Evolutionary conservation across 2,888 invertebrate genomes (phyloP).

Genomic region (Scelioninae gen. 1): DNA sequence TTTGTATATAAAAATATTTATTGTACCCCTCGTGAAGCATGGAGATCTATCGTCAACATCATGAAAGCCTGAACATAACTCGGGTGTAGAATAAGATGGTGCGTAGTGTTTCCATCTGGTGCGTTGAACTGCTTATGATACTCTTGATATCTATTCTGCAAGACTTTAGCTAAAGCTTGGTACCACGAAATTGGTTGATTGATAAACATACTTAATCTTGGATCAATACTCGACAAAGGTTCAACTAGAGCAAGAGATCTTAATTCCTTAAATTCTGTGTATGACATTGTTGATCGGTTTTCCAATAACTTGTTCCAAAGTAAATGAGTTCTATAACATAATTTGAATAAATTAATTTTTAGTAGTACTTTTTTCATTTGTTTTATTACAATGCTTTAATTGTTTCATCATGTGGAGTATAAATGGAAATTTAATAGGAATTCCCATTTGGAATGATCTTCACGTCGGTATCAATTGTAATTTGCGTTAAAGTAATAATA

Average conservation of each 20-base stretch:
- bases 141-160: slow-evolving; percentile 87
- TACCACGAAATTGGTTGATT: slow-evolving; percentile 88
- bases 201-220: slow-evolving; percentile 86
- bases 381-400: too few species aligned
- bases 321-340: slow-evolving; percentile 86
- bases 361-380: too few species aligned
- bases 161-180: slow-evolving; percentile 87
- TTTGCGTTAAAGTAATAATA: slow-evolving; percentile 37
- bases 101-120: slow-evolving; percentile 86
- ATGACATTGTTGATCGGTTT: slow-evolving; percentile 85
- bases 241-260: slow-evolving; percentile 86
- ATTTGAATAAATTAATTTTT: too few species aligned
- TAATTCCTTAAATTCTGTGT: slow-evolving; percentile 88
- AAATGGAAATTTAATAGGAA: too few species aligned
- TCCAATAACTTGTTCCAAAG: slow-evolving; percentile 89
- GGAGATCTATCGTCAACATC: slow-evolving; percentile 87
- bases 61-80: slow-evolving; percentile 88
- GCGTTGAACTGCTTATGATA: slow-evolving; percentile 86
- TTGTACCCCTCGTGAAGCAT: slow-evolving; percentile 86
- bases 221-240: slow-evolving; percentile 86
- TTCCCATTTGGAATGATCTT: too few species aligned
- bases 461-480: too few species aligned
- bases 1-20: too few species aligned
- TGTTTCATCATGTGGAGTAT: too few species aligned
- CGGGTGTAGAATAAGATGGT: slow-evolving; percentile 88